phyloP scores from a whole-genome alignment of 2,113 vertebrate species.

The Clinocottus analis region DNA sequence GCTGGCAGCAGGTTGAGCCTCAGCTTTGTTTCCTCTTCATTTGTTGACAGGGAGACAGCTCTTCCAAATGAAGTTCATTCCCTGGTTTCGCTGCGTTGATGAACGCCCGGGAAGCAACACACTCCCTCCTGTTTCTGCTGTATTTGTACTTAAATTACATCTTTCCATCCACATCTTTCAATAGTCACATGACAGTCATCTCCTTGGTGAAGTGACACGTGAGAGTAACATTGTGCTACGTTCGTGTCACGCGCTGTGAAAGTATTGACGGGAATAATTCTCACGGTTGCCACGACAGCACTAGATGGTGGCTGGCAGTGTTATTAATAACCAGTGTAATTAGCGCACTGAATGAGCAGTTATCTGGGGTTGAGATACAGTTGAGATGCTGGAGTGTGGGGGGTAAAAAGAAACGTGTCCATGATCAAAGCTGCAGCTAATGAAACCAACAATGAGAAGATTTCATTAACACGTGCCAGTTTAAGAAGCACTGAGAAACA shows the following conservation, averaged over 20 bases:
- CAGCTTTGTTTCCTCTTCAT: constrained; percentile 49
- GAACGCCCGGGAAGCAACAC: constrained; percentile 3
- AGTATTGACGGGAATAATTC: not conserved
- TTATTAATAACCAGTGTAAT: constrained; percentile 39
- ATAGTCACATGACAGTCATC: not conserved
- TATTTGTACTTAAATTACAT: not conserved
- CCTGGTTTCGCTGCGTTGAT: too few relatives aligned
- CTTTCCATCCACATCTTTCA: not conserved
- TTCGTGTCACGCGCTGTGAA: constrained; percentile 1
- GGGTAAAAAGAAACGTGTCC: not conserved
- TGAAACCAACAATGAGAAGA: constrained; percentile 18
- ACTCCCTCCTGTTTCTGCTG: not conserved
- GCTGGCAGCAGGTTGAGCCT: constrained; percentile 44
- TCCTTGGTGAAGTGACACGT: not conserved
- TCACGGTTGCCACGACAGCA: constrained; percentile 2
- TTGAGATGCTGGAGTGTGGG: not conserved
- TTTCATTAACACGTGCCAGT: constrained; percentile 15
- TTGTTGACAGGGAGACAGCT: constrained; percentile 5
- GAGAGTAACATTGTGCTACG: not conserved
- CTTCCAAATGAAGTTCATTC: too few relatives aligned
- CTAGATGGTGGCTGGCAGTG: constrained; percentile 15
- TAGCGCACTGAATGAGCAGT: constrained; percentile 10
- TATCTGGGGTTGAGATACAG: constrained; percentile 12
- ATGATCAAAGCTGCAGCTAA: constrained; percentile 8
- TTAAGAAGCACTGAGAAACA: not conserved